Base-by-base conservation (phyloP, 2,888 invertebrate genomes). In the Aporophyla lueneburgensis region DNA sequence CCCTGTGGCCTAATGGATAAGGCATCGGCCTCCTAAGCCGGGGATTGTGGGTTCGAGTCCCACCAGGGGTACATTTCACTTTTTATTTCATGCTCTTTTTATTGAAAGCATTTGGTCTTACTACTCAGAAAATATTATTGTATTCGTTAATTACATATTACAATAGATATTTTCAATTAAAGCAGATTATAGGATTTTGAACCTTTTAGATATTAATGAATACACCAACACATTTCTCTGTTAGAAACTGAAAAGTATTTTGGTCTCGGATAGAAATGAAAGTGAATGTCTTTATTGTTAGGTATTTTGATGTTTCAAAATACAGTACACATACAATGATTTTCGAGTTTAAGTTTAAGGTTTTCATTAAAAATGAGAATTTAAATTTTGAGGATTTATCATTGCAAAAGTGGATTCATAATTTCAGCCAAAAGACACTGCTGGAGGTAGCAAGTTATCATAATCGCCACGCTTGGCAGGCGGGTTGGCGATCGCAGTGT, bases 1-100 rank as follows among this genome's bases (percentile, higher is more conserved):
- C 97, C 97, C 97, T 97, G 97, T 97, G 97, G 97, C 97, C 97
- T 97, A 97, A 97, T 97, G 97, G 97, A 97, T 97, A 97, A 97
- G 97, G 97, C 97, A 97, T 97, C 97, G 97, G 97, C 97, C 97
- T 97, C 97, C 97, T 97, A 97, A 97, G 97, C 97, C 97, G 97
- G 97, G 97, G 97, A 97, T 97, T 97, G 97, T 97, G 97, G 97
- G 97, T 97, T 97, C 97, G 97, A 97, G 97, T 97, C 97, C 97
- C 97, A 97, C 97, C 97, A 97, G 97, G 97, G 97, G 97, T 97
- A 97, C 80, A 33, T 0, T 1, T 9, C 1, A 27, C 1, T 71
- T 71, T 71, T 68, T 46, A 54, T 68, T 46, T 54, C 10, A 7
- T 7, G 16, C 16, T 27, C n/a, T 12, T 0, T 71, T 54, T 27